Evolutionary conservation across 2,888 invertebrate genomes (phyloP).

Genomic region (Drosophila falleni): DNA sequence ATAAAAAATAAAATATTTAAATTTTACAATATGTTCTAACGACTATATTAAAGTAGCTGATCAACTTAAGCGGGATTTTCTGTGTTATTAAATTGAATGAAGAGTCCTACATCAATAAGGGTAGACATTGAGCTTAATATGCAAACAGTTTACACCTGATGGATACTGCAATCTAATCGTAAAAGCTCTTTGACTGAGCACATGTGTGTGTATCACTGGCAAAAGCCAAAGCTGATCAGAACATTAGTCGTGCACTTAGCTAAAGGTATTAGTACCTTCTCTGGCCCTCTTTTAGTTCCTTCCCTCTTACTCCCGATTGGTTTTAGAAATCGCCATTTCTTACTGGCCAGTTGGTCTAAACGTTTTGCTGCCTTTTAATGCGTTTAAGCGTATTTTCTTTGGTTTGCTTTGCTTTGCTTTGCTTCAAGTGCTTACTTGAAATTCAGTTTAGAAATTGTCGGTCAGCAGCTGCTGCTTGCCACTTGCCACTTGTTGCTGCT

Average conservation of each 20-base stretch:
- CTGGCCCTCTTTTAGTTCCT: neutral
- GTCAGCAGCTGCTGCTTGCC: conserved; percentile 32
- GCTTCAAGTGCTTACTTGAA: conserved; percentile 56
- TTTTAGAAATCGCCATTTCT: conserved; percentile 15
- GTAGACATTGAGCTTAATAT: conserved; percentile 8
- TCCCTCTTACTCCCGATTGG: neutral
- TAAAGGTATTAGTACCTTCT: conserved; percentile 38
- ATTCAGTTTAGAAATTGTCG: conserved; percentile 47
- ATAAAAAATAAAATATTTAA: neutral
- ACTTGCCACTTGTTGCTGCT: conserved; percentile 33
- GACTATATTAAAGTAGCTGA: neutral
- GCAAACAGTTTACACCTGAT: conserved; percentile 35
- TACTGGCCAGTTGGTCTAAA: conserved; percentile 49
- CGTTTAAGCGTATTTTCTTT: conserved; percentile 70
- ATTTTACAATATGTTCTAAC: too few relatives aligned
- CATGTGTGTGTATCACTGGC: conserved; percentile 50
- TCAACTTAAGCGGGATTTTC: neutral
- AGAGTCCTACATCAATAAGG: neutral
- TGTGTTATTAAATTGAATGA: neutral
- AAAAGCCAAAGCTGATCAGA: conserved; percentile 49
- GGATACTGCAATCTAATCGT: conserved; percentile 36
- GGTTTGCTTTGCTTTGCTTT: conserved; percentile 27
- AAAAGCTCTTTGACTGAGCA: conserved; percentile 39
- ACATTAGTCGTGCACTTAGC: conserved; percentile 62
- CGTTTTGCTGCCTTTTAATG: conserved; percentile 61